Conservation (phyloP, 1,140 invertebrate genomes). For the Episyrphus balteatus region DNA sequence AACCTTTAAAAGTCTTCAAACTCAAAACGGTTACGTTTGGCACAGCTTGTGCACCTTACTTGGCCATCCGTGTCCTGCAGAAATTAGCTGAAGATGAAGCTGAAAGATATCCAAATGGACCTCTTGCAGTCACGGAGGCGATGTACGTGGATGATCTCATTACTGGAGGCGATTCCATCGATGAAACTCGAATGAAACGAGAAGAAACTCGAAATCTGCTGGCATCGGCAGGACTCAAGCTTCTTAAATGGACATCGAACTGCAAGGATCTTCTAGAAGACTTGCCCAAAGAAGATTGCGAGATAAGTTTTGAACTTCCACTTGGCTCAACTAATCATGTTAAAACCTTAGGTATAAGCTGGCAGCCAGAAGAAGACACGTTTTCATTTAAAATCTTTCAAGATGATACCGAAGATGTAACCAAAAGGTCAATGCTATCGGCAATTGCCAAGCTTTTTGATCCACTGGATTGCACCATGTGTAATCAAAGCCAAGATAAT, state of each 20-base stretch:
- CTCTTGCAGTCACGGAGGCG: slow-evolving; percentile 19
- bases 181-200: slow-evolving; percentile 6
- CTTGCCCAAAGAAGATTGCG: slow-evolving; percentile 7
- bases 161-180: slow-evolving; percentile 16
- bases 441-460: slow-evolving; percentile 12
- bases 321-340: not conserved
- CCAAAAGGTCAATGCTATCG: slow-evolving; percentile 4
- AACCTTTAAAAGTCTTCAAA: slow-evolving; percentile 4
- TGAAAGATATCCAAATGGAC: slow-evolving; percentile 14
- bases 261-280: slow-evolving; percentile 8
- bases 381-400: slow-evolving; percentile 14
- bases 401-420: slow-evolving; percentile 3
- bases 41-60: slow-evolving; percentile 16
- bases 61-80: slow-evolving; percentile 16
- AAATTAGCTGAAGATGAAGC: slow-evolving; percentile 24
- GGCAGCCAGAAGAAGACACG: slow-evolving; percentile 19
- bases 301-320: not conserved
- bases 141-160: slow-evolving; percentile 36
- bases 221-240: slow-evolving; percentile 22
- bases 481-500: slow-evolving; percentile 13
- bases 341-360: slow-evolving; percentile 26
- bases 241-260: slow-evolving; percentile 36
- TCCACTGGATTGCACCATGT: slow-evolving; percentile 11
- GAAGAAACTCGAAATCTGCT: slow-evolving; percentile 13
- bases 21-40: slow-evolving; percentile 25